Base-by-base conservation (phyloP, 35 echinoderm and acorn worm genomes). In the Heliocidaris tuberculata region DNA sequence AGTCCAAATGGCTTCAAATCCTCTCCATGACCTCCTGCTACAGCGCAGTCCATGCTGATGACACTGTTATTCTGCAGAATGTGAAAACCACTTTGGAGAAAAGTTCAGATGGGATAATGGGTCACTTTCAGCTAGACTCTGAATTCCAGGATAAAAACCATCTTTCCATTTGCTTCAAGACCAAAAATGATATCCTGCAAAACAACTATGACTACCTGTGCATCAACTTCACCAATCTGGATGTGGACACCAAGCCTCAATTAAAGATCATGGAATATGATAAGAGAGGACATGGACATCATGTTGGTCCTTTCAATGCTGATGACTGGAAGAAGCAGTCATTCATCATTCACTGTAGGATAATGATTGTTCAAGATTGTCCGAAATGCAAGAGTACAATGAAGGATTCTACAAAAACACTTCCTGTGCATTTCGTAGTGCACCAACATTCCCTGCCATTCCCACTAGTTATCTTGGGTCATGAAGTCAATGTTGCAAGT, bases 41-140 rank as follows among this genome's bases (percentile, higher is more conserved):
- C 48, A 97, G 56, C 86, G 94, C 96, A 56, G 94, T 97, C 15
- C 32, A 48, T 17, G 85, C 86, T 48, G 94, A 93, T 60, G 96
- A 97, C 21, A 93, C n/a, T n/a, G n/a, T n/a, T n/a, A n/a, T n/a
- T n/a, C n/a, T n/a, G n/a, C n/a, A n/a, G n/a, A n/a, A n/a, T 93
- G 94, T 97, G 19, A 30, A 56, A 48, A 94, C 95, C 85, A 47
- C 24, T 11, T 97, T 94, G 96, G 31, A 90, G 27, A 56, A 32
- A 56, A 30, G 13, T 48, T 30, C 27, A 30, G 31, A 27, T 30
- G 19, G 5, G 29, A 13, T 92, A 10, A 50, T 15, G 15, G 90
- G 90, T 30, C 50, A 92, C 50, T 54, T 92, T 92, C 10, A 92
- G 49, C 27, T 92, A 92, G 42, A 31, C 27, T 29, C 16, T 47